Percentiles rank a stretch among this genome's conserved stretches.
These are phyloP conservation scores for Mormyrus proboscirostris DNA, from an alignment of 2,797 vertebrate species.

Conservation along the genomic window DNA sequence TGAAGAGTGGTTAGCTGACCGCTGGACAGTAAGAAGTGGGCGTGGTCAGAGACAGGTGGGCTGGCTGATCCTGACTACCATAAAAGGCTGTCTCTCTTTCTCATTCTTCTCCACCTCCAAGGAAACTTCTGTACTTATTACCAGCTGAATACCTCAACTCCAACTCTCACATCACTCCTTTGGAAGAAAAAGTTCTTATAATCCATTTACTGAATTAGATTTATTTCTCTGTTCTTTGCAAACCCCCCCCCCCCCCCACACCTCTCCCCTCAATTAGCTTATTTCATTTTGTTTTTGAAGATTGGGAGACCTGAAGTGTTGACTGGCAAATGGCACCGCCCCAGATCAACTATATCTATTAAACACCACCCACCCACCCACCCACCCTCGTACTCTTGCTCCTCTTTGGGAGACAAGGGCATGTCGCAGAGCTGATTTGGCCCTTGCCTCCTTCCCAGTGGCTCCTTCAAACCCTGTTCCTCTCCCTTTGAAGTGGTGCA, in stretches of 20 bases:
- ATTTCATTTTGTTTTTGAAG: slow-evolving; percentile 52
- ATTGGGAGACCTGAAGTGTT: slow-evolving; percentile 52
- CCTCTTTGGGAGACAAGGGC: slow-evolving; percentile 66
- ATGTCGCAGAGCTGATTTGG: slow-evolving; percentile 53
- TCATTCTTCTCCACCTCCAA: slow-evolving; percentile 21
- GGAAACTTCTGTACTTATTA: slow-evolving; percentile 10
- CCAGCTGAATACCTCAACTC: slow-evolving; percentile 19
- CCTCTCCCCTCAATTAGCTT: slow-evolving; percentile 53
- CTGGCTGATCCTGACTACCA: too few relatives aligned
- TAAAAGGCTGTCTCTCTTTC: not conserved
- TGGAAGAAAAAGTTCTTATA: slow-evolving; percentile 46
- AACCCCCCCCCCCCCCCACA: slow-evolving; percentile 39
- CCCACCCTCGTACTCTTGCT: slow-evolving; percentile 27
- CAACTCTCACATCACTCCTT: slow-evolving; percentile 31
- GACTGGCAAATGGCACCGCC: slow-evolving; percentile 50
- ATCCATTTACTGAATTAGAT: slow-evolving; percentile 54
- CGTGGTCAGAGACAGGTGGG: not conserved
- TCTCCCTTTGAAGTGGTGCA: slow-evolving; percentile 65
- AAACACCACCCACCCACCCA: slow-evolving; percentile 44
- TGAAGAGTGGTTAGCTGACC: not conserved
- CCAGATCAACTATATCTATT: slow-evolving; percentile 67
- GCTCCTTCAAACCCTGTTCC: slow-evolving; percentile 61
- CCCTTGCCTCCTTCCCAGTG: slow-evolving; percentile 59
- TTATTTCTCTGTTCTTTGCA: slow-evolving; percentile 39
- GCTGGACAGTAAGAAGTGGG: not conserved